Evolutionary conservation across 2,113 vertebrate species (phyloP), one percentile per base, ranked within the genome.

Genomic region (Electrona antarctica): DNA sequence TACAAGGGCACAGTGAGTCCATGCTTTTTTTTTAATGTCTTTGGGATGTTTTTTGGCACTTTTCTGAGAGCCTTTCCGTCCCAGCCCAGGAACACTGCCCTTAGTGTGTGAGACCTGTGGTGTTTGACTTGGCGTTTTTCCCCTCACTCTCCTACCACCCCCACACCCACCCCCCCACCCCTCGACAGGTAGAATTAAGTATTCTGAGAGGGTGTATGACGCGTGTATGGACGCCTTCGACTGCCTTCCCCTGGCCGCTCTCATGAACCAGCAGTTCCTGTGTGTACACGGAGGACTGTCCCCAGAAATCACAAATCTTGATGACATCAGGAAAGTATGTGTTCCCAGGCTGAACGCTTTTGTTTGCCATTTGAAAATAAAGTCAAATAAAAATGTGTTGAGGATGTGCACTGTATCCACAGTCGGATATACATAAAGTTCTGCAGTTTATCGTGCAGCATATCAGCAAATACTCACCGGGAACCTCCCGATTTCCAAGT

Each of bases 291-390:
- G 98, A 55, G 98, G 98, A 72, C 93, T 99, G 86, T 99, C 98
- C 85, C 98, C 98, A 11, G 97, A 99, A 94, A 98, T 99, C 90
- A 98, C 97, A 90, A 99, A 97, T 83, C 93, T 99, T 85, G 97
- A 99, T 81, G 97, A 99, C 89, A 98, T 99, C 93, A 95, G 97
- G 93, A 99, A 98, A 95, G 98, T 99, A 97, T 95, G 96, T 96
- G 57, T 76, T 21, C 65, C 60, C 51, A 69, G 64, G 33, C 69
- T 47, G 5, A 65, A 68, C 49, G 13, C 50, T 41, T 65, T 12
- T 29, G 15, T 56, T 13, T 2, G n/a, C 29, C 33, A 41, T 41
- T 41, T 41, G 33, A 41, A 41, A 33, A 33, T 33, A 33, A n/a
- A n/a, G n/a, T n/a, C n/a, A n/a, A n/a, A n/a, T n/a, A n/a, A n/a